Percentiles rank a stretch among this genome's conserved stretches.
Evolutionary conservation across 2,888 invertebrate genomes (phyloP).

Genomic region (Oscheius sp.): DNA sequence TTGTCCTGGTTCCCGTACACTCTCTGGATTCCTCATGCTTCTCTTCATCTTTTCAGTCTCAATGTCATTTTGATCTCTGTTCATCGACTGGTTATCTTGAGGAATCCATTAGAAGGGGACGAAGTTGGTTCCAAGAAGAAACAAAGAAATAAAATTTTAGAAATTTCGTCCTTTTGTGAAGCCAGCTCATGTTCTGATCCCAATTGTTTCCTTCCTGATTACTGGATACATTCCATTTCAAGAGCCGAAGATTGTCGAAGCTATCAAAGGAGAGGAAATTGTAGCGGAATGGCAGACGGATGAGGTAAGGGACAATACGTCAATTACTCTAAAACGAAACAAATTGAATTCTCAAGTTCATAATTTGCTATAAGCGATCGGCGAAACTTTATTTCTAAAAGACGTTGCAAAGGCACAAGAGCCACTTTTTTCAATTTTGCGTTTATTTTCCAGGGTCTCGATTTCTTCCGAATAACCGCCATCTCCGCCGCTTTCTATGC

Average conservation of each 20-base stretch:
- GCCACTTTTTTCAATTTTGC: too few relatives aligned
- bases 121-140: not conserved
- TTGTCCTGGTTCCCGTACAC: not conserved
- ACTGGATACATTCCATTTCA: slow-evolving; percentile 11
- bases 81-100: slow-evolving; percentile 1
- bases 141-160: not conserved
- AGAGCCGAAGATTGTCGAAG: not conserved
- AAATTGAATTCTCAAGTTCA: too few relatives aligned
- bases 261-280: not conserved
- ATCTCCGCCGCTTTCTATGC: not conserved
- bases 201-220: not conserved
- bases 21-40: not conserved
- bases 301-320: not conserved
- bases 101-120: slow-evolving; percentile 1
- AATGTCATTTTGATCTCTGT: not conserved
- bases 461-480: not conserved
- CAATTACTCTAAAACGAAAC: too few relatives aligned
- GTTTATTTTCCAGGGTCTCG: not conserved
- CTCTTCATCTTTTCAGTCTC: slow-evolving; percentile 3
- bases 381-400: too few relatives aligned
- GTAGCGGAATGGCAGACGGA: not conserved
- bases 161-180: not conserved
- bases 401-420: too few relatives aligned
- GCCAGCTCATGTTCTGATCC: not conserved
- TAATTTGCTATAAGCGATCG: too few relatives aligned